Base-by-base conservation (phyloP, 2,888 invertebrate genomes). In the Thereva unica region DNA sequence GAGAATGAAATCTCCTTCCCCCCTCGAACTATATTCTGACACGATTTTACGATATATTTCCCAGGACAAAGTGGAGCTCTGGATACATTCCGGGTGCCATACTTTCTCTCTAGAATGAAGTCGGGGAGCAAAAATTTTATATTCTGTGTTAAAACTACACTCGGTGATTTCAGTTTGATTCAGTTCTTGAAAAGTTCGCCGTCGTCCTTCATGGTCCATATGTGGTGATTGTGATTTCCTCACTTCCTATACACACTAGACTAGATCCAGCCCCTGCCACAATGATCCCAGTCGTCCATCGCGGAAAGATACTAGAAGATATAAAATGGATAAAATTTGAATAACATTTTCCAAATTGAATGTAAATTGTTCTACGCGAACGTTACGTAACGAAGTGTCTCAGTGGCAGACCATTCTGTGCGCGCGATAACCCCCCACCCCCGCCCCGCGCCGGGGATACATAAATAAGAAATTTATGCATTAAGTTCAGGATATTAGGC, bases 331-430 rank as follows among this genome's bases (percentile, higher is more conserved):
- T 40, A 41, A 61, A 52, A 66, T 68, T 68, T 68, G 68, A 65
- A 64, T 64, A 54, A 64, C 54, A 67, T 67, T 67, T 67, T 42
- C 55, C 10, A 67, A 67, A 67, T 67, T 67, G 67, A 67, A 67
- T 67, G 63, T 63, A 76, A 74, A 76, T 76, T 76, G 76, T 59
- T 68, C 55, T 67, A 67, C 42, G 61, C 54, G 61, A 47, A 38
- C 54, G 54, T 64, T 45, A 54, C 53, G 44, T 53, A 54, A 64
- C 44, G 53, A 53, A 44, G 40, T 50, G 49, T 50, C 50, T 40
- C 12, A 50, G 50, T 23, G 12, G 9, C 10, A 34, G 50, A 49
- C 23, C 23, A 23, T 23, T 23, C 23, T 23, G 23, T 23, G n/a
- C n/a, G n/a, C n/a, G n/a, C n/a, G 23, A 23, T 23, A 23, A 23